Conservation (phyloP, 1,140 invertebrate species). For the Atta texana region DNA sequence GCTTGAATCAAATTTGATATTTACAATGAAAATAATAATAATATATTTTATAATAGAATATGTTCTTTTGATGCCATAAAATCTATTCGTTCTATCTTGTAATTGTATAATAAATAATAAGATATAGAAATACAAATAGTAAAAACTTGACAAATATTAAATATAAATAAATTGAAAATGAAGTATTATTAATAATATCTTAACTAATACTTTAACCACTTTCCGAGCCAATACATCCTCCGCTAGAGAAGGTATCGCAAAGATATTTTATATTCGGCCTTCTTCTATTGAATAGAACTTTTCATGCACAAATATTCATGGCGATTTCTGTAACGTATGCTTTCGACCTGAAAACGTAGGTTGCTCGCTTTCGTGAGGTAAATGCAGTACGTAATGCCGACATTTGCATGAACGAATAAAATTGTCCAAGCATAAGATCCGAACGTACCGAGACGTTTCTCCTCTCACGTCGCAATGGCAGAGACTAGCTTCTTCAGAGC, state of each 20-base stretch:
- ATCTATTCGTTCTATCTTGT: not conserved
- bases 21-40: not conserved
- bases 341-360: conserved; percentile 37
- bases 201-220: not conserved
- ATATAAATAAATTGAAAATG: not conserved
- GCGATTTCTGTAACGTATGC: conserved; percentile 43
- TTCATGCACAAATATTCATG: conserved; percentile 8
- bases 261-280: conserved; percentile 7
- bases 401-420: conserved; percentile 70
- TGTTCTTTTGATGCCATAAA: not conserved
- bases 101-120: conserved; percentile 23
- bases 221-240: not conserved
- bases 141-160: not conserved
- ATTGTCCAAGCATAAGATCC: conserved; percentile 63
- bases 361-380: conserved; percentile 1
- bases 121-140: not conserved
- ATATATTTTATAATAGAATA: not conserved
- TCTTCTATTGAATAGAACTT: conserved; percentile 29
- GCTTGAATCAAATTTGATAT: conserved; percentile 3
- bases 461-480: conserved; percentile 4
- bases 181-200: not conserved
- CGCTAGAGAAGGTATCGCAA: not conserved
- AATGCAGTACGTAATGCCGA: conserved; percentile 40
- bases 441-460: conserved; percentile 20
- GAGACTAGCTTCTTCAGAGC: conserved; percentile 46